A percentile compares a stretch with the other conserved stretches of the same genome.
phyloP scores from a whole-genome alignment of 2,888 invertebrate species.

The Phlogophora meticulosa region DNA sequence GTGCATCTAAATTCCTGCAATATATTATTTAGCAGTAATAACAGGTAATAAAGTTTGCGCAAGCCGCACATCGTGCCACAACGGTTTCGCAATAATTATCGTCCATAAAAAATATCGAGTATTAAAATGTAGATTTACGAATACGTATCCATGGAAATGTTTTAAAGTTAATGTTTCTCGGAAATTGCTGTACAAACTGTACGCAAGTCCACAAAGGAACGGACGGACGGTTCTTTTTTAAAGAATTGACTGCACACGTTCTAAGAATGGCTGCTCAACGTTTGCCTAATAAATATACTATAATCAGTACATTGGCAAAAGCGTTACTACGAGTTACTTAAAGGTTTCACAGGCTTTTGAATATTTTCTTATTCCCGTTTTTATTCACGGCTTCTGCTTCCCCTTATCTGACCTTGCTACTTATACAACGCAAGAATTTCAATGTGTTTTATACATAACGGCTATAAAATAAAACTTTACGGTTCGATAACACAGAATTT shows the following conservation, averaged over 20 bases:
- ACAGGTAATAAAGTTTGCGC: slow-evolving; percentile 26
- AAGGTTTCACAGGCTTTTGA: neutral
- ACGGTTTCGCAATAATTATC: slow-evolving; percentile 50
- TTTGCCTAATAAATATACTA: slow-evolving; percentile 13
- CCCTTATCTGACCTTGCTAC: slow-evolving; percentile 39
- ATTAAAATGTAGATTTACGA: slow-evolving; percentile 31
- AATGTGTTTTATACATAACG: slow-evolving; percentile 36
- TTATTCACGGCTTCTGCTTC: slow-evolving; percentile 9
- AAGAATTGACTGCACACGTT: slow-evolving; percentile 20
- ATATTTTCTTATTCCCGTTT: slow-evolving; percentile 8
- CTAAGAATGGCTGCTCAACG: slow-evolving; percentile 1
- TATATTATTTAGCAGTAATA: slow-evolving; percentile 27
- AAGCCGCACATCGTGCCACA: slow-evolving; percentile 23
- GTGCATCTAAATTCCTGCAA: slow-evolving; percentile 33
- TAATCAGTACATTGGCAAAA: neutral
- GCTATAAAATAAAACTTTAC: slow-evolving; percentile 43
- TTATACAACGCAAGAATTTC: slow-evolving; percentile 41
- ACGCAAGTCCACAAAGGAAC: slow-evolving; percentile 28
- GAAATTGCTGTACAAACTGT: slow-evolving; percentile 50
- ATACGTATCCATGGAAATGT: slow-evolving; percentile 36
- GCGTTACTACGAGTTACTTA: neutral
- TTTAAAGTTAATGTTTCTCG: slow-evolving; percentile 38
- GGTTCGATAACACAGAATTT: slow-evolving; percentile 46
- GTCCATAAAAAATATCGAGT: slow-evolving; percentile 45
- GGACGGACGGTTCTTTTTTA: slow-evolving; percentile 7